Conservation (phyloP, 2,113 vertebrate species). For the Proterorhinus semilunaris region DNA sequence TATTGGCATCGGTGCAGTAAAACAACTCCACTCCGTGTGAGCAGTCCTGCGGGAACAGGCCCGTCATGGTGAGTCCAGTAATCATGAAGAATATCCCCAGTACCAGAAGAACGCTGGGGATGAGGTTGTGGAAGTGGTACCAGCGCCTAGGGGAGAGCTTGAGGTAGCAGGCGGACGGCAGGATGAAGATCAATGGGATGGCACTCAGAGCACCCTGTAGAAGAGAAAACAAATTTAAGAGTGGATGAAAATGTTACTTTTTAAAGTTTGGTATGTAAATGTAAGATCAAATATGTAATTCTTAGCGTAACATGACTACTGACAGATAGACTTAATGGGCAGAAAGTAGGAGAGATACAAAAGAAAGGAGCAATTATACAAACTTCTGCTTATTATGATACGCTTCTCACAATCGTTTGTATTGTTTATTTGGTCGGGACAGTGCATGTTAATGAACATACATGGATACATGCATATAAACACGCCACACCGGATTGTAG, state of each 20-base stretch:
- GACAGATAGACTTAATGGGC: too few relatives aligned
- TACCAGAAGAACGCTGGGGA: constrained; percentile 79
- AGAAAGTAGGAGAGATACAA: too few relatives aligned
- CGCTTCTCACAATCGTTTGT: too few relatives aligned
- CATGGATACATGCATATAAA: too few relatives aligned
- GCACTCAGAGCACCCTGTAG: constrained; percentile 88
- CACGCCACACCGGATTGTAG: too few relatives aligned
- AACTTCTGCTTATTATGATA: too few relatives aligned
- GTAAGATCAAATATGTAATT: too few relatives aligned
- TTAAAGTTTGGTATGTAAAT: not conserved
- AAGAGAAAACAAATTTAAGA: not conserved
- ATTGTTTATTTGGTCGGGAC: too few relatives aligned
- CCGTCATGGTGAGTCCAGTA: constrained; percentile 82
- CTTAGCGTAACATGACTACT: too few relatives aligned
- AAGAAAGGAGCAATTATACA: too few relatives aligned
- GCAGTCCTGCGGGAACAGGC: constrained; percentile 83
- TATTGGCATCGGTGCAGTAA: constrained; percentile 84
- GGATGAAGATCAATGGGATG: constrained; percentile 91
- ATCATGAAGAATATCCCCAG: constrained; percentile 85
- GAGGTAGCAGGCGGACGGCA: constrained; percentile 89
- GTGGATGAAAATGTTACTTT: not conserved
- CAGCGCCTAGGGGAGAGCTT: constrained; percentile 84
- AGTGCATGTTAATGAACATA: too few relatives aligned
- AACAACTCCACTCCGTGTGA: constrained; percentile 91
- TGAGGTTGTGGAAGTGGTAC: constrained; percentile 81